Evolutionary conservation across 2,888 invertebrate species (phyloP).

Genomic region (Ophion slaviceki): DNA sequence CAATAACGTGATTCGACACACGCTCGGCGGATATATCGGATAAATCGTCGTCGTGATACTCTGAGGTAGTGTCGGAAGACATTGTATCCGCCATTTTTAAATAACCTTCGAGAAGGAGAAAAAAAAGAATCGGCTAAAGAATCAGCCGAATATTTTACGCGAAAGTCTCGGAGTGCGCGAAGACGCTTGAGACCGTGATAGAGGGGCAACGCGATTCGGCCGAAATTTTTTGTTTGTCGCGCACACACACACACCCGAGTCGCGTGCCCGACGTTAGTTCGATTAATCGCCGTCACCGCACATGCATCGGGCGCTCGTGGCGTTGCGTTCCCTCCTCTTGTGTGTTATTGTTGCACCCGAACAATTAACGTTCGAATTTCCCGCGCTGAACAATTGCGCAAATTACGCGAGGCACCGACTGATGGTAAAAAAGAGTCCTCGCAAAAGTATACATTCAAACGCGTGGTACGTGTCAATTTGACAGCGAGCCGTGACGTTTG

Average conservation of each 20-base stretch:
- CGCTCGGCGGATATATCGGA: constrained; percentile 81
- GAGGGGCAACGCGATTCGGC: constrained; percentile 46
- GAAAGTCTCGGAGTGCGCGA: constrained; percentile 55
- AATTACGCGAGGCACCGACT: too few species aligned
- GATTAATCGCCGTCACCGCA: neutral
- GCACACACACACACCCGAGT: neutral
- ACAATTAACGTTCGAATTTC: too few species aligned
- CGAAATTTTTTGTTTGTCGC: constrained; percentile 27
- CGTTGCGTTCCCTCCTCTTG: neutral
- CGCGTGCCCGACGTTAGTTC: constrained; percentile 3
- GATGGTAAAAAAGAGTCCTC: too few species aligned
- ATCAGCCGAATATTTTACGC: constrained; percentile 56
- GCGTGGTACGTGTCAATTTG: neutral
- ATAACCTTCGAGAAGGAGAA: constrained; percentile 76
- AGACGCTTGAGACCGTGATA: constrained; percentile 29
- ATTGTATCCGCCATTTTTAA: constrained; percentile 83
- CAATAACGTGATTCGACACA: constrained; percentile 78
- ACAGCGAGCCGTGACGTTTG: neutral
- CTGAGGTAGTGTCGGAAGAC: constrained; percentile 83
- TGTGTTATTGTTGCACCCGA: neutral
- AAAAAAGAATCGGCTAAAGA: constrained; percentile 50
- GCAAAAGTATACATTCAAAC: neutral
- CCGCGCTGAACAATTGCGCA: too few species aligned
- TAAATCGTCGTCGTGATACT: constrained; percentile 81
- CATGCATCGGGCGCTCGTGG: neutral